Evolutionary conservation across 1,140 invertebrate genomes (phyloP), one percentile per base, ranked within the genome.

Genomic region (Drosophila quadrilineata): DNA sequence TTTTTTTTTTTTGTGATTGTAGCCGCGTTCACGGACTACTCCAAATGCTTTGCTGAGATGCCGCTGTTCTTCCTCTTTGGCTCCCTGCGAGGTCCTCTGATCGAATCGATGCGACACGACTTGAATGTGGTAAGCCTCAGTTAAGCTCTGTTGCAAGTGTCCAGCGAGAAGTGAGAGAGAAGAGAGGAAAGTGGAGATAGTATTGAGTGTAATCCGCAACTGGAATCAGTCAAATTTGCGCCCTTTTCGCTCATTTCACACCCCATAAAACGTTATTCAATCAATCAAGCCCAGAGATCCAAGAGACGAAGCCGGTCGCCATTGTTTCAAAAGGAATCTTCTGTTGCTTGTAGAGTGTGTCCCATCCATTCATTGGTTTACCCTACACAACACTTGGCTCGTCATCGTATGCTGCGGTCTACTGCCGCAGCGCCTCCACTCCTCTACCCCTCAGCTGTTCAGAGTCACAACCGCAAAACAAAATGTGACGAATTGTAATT

Each of bases 61-160:
- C 91, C 94, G 0, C 87, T 91, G 40, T 92, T 93, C 72, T 89
- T 96, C 2, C 84, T 93, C 0, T 77, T 93, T 16, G 94, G 94
- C 3, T 91, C 91, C 1, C 89, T 92, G 2, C 90, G 90, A 24
- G 92, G 92, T 0, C 92, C 90, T 50, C 91, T 94, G 24, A 85
- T 94, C 3, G 75, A 90, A 31, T 91, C 91, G 9, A 63, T 95
- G 43, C 63, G 59, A 90, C 91, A 48, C 74, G 76, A 29, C 74
- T 92, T 41, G 64, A 92, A 28, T 53, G 33, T 75, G 85, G 76
- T 87, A 66, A 87, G 82, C 9, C 65, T 80, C 8, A 24, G 4
- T 33, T 29, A 29, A 50, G 49, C 50, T 52, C 35, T 26, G 10
- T n/a, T n/a, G n/a, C n/a, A n/a, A n/a, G n/a, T n/a, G n/a, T n/a